Evolutionary conservation across 2,888 invertebrate species (phyloP).

Genomic region (Platerodrilus igneus): DNA sequence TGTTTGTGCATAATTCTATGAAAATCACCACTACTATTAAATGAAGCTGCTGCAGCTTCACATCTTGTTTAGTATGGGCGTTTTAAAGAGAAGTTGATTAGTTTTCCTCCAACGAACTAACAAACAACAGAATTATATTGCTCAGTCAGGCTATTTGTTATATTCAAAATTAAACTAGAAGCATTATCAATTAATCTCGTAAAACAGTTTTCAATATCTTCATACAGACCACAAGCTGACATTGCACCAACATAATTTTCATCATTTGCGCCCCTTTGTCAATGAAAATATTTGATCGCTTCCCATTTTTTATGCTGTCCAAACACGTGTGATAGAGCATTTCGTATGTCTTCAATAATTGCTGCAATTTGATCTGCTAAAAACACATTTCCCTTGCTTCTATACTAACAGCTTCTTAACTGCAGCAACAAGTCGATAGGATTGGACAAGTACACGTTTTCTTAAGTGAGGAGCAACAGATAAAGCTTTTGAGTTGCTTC

Average conservation of each 20-base stretch:
- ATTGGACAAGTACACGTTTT: neutral
- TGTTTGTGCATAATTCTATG: slow-evolving; percentile 7
- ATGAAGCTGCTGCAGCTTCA: slow-evolving; percentile 12
- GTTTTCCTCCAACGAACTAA: slow-evolving; percentile 12
- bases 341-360: neutral
- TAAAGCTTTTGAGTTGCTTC: neutral
- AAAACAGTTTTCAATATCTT: slow-evolving; percentile 8
- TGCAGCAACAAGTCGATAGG: no score
- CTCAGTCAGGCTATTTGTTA: slow-evolving; percentile 12
- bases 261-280: slow-evolving; percentile 5
- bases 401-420: neutral
- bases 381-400: neutral
- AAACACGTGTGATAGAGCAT: slow-evolving; percentile 4
- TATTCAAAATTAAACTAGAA: slow-evolving; percentile 13
- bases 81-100: slow-evolving; percentile 8
- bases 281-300: neutral
- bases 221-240: slow-evolving; percentile 11
- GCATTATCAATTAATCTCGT: slow-evolving; percentile 11
- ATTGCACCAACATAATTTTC: slow-evolving; percentile 13
- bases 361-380: neutral
- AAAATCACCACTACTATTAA: slow-evolving; percentile 6
- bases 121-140: slow-evolving; percentile 10
- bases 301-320: neutral
- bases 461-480: neutral
- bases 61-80: slow-evolving; percentile 10